phyloP scores from a whole-genome alignment of 2,113 vertebrate genomes.

The Taxidea taxus region DNA sequence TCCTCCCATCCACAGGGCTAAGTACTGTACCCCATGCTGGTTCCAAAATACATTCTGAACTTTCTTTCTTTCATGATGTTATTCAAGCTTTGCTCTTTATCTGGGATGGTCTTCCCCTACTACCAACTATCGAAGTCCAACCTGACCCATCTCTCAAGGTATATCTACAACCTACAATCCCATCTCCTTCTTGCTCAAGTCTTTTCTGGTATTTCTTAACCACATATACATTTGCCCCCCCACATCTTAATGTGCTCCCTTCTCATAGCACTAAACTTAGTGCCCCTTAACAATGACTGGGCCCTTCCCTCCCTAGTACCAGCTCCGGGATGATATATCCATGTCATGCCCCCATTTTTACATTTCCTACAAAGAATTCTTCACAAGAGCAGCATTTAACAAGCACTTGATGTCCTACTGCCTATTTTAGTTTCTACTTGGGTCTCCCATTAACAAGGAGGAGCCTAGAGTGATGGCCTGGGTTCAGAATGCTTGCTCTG shows the following conservation, averaged over 20 bases:
- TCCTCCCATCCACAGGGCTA: background rate
- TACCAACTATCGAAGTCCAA: background rate
- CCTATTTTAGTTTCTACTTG: background rate
- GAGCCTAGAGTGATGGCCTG: background rate
- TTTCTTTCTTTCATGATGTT: background rate
- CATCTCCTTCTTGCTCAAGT: background rate
- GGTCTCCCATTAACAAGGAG: background rate
- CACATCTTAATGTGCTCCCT: background rate
- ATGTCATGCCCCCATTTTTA: background rate
- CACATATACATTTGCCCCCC: background rate
- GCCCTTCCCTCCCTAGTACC: background rate
- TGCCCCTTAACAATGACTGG: background rate
- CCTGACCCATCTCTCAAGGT: background rate
- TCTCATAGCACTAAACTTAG: background rate
- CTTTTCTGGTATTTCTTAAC: background rate
- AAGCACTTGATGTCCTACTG: background rate
- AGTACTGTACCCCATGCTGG: background rate
- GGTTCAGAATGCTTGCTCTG: constrained; percentile 10
- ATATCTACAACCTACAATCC: background rate
- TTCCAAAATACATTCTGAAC: background rate
- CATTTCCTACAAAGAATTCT: constrained; percentile 15
- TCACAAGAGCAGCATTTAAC: background rate
- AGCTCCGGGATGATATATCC: background rate
- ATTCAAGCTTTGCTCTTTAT: constrained; percentile 17
- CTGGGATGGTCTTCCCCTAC: background rate